These are phyloP conservation scores for Ellobium chinense DNA, from an alignment of 2,888 invertebrate genomes.

Conservation along the genomic window DNA sequence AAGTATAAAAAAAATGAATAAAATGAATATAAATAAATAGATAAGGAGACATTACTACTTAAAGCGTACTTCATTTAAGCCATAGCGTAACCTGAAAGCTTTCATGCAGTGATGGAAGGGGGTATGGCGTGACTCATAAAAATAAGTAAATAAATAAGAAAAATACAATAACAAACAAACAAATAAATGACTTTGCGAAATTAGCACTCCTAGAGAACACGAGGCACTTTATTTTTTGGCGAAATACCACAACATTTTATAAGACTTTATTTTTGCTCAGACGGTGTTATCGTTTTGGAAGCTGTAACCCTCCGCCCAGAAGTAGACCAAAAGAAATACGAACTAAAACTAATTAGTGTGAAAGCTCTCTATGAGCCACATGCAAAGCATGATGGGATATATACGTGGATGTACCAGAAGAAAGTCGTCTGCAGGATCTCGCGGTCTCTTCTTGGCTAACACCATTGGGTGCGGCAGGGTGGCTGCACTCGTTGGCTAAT, in stretches of 20 bases:
- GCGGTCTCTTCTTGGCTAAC: conserved; percentile 95
- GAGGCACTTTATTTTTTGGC: no score
- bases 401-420: conserved; percentile 89
- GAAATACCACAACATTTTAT: no score
- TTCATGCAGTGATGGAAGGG: conserved; percentile 31
- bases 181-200: no score
- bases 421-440: conserved; percentile 90
- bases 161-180: conserved; percentile 7
- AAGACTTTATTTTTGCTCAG: no score
- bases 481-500: conserved; percentile 77
- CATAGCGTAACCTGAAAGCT: conserved; percentile 32
- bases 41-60: conserved; percentile 23
- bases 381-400: conserved; percentile 36
- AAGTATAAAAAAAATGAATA: background rate
- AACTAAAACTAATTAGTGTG: no score
- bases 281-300: no score
- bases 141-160: background rate
- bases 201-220: no score
- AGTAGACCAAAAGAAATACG: no score
- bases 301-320: no score
- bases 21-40: background rate
- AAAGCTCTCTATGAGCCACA: conserved; percentile 66
- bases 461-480: conserved; percentile 75
- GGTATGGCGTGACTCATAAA: conserved; percentile 9
- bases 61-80: conserved; percentile 35